phyloP scores from a whole-genome alignment of 2,113 vertebrate genomes.

The Eolophus roseicapilla region DNA sequence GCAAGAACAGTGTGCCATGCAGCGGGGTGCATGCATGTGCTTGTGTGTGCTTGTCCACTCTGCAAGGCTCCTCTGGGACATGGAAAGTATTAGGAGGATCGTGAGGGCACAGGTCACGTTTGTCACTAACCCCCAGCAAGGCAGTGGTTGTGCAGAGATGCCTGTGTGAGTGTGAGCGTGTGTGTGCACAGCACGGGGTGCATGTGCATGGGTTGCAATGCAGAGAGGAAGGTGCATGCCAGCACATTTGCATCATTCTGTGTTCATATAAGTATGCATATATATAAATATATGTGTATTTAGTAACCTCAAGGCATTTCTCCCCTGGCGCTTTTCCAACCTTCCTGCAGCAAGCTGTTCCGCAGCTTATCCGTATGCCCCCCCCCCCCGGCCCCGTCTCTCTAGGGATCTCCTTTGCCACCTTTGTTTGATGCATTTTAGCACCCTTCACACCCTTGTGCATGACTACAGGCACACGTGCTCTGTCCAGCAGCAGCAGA shows the following conservation, averaged over 20 bases:
- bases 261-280: too few relatives aligned
- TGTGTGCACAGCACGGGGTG: not conserved
- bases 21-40: not conserved
- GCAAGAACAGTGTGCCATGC: not conserved
- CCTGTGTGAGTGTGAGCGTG: accelerated
- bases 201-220: not conserved
- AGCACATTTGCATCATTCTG: not conserved
- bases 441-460: too few relatives aligned
- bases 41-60: not conserved
- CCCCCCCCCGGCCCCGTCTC: not conserved
- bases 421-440: not conserved
- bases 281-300: not conserved
- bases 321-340: not conserved
- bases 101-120: not conserved
- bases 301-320: not conserved
- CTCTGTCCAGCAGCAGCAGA: not conserved
- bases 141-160: accelerated
- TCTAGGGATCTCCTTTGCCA: not conserved
- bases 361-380: too few relatives aligned
- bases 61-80: not conserved
- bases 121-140: not conserved
- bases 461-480: accelerated
- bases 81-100: not conserved
- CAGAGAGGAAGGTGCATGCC: not conserved
- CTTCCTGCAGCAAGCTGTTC: not conserved